Base-by-base conservation (phyloP, 2,888 invertebrate species). In the Lasioglossum villosulum region DNA sequence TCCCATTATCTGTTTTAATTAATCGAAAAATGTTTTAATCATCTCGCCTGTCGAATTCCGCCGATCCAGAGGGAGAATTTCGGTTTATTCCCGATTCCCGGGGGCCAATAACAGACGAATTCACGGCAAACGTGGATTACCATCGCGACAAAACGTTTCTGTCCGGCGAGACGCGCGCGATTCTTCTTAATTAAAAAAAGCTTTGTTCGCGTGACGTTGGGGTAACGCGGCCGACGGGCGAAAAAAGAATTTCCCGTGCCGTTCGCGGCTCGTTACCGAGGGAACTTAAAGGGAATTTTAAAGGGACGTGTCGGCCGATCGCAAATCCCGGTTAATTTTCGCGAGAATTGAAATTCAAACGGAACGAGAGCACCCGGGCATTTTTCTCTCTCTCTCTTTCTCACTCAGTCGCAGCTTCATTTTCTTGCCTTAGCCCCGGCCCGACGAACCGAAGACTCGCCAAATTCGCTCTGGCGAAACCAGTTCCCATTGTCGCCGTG, bases 341-440 rank as follows among this genome's bases (percentile, higher is more conserved):
- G 88, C 80, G 86, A 88, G 87, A 88, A 91, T 91, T 89, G 88
- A 91, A 90, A 91, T 91, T 91, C 88, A 76, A 80, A 89, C 90
- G 87, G 23, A 3, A 3, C 52, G 52, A 48, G 48, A 23, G 6
- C 48, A 19, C 8, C 23, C 23, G 52, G 23, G 52, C 23, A 23
- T 52, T 6, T 23, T 0, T 23, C 8, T 52, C 23, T 8, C 19
- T 19, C 19, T 23, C 23, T 48, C 52, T 52, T 3, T 23, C 23
- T 52, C 52, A 8, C 23, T 23, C 84, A 5, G 19, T 12, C 27
- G 45, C 14, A 42, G 19, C 14, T 56, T 23, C n/a, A 23, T 12
- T 19, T 45, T 52, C 78, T 56, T 42, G 78, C 68, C 74, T 74
- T 39, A 37, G 48, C 48, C 63, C 48, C 23, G 52, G 16, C 52